phyloP scores from a whole-genome alignment of 1,140 invertebrate genomes.

The Charaxes varanes region DNA sequence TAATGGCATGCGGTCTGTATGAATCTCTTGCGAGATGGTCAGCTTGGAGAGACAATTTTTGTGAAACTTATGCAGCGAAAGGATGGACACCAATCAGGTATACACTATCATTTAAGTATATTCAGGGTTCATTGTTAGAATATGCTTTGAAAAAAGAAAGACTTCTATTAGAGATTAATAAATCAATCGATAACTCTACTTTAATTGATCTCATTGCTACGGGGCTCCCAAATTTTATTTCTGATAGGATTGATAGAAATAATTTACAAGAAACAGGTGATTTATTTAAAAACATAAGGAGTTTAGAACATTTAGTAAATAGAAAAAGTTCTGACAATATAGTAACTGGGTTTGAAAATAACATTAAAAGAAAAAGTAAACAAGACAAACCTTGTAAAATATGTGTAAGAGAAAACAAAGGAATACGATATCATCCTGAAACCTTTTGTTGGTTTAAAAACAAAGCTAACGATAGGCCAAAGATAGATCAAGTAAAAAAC shows the following conservation, averaged over 20 bases:
- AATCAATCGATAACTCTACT: conserved; percentile 19
- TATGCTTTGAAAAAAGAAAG: conserved; percentile 16
- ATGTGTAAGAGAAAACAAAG: conserved; percentile 24
- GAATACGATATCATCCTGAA: conserved; percentile 25
- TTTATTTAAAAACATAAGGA: conserved; percentile 26
- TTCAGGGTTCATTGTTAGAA: conserved; percentile 6
- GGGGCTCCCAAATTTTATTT: conserved; percentile 24
- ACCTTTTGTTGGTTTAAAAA: conserved; percentile 28
- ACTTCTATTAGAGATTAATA: conserved; percentile 10
- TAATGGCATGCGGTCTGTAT: too few species aligned
- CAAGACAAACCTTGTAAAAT: conserved; percentile 26
- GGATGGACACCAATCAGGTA: conserved; percentile 7
- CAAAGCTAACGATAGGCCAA: too few species aligned
- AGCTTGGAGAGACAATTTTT: conserved; percentile 5
- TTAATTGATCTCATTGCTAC: conserved; percentile 29
- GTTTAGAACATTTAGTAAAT: conserved; percentile 26
- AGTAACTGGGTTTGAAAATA: conserved; percentile 6
- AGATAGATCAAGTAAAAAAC: conserved; percentile 15
- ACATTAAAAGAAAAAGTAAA: conserved; percentile 21
- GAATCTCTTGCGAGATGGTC: too few species aligned
- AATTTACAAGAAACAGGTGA: conserved; percentile 28
- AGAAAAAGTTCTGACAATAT: conserved; percentile 26
- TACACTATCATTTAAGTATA: conserved; percentile 9
- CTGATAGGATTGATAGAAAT: conserved; percentile 28
- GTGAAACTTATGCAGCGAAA: conserved; percentile 8